phyloP scores from a whole-genome alignment of 2,797 vertebrate genomes.

The Cuculus canorus region DNA sequence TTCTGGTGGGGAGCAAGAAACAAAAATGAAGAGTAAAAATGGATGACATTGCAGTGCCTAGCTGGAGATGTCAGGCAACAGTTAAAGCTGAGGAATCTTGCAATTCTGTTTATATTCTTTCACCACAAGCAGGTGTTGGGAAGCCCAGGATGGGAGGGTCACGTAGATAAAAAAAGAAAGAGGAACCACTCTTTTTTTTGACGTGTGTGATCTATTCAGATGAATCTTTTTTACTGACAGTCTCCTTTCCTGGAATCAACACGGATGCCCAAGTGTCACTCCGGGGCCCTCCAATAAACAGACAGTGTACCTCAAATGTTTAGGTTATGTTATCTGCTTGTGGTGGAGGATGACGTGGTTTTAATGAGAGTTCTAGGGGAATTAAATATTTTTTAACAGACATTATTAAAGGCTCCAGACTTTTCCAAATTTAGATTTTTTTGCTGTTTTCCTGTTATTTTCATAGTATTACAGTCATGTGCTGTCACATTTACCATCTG shows the following conservation, averaged over 20 bases:
- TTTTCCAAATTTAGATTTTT: neutral
- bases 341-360: neutral
- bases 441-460: neutral
- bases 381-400: neutral
- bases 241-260: conserved; percentile 56
- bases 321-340: neutral
- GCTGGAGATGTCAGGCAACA: neutral
- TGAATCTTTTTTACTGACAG: conserved; percentile 32
- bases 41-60: neutral
- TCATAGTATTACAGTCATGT: rapidly evolving
- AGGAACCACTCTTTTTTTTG: conserved; percentile 42
- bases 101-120: conserved; percentile 25
- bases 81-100: conserved; percentile 29
- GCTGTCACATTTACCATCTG: neutral
- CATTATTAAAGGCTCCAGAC: neutral
- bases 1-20: neutral
- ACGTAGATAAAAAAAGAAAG: conserved; percentile 19
- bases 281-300: neutral
- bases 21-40: neutral
- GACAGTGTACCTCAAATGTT: neutral
- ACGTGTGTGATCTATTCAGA: conserved; percentile 3
- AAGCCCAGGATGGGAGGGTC: conserved; percentile 37
- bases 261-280: neutral
- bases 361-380: neutral
- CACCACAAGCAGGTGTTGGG: conserved; percentile 38